Conservation (phyloP, 1,140 invertebrate genomes). For the Calephelis virginiensis region DNA sequence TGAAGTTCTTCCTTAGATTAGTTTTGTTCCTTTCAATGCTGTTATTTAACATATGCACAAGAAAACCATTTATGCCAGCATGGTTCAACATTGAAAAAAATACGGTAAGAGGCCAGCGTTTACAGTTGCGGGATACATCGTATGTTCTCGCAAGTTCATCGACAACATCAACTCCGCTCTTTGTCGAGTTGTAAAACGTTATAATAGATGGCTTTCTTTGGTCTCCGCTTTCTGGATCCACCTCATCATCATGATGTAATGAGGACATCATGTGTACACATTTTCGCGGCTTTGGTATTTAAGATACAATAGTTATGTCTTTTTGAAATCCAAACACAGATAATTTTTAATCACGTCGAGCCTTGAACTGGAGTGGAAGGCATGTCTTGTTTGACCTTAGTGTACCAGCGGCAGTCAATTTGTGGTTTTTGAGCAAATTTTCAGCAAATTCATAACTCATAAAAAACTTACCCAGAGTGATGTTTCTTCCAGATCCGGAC, state of each 20-base stretch:
- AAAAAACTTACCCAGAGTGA: constrained; percentile 22
- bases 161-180: constrained; percentile 40
- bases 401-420: constrained; percentile 23
- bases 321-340: too few species aligned
- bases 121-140: constrained; percentile 31
- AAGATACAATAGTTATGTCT: too few species aligned
- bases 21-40: constrained; percentile 1
- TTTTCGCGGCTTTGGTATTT: constrained; percentile 41
- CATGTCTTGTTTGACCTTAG: constrained; percentile 21
- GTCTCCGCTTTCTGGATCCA: constrained; percentile 31
- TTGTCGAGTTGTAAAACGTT: constrained; percentile 43
- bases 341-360: constrained; percentile 11
- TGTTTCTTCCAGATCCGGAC: constrained; percentile 11
- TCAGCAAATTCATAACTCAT: constrained; percentile 19
- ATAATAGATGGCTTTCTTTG: constrained; percentile 54
- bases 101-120: constrained; percentile 23
- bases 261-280: constrained; percentile 43
- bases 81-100: constrained; percentile 28
- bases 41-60: constrained; percentile 25
- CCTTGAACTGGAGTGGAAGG: constrained; percentile 22
- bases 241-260: constrained; percentile 38
- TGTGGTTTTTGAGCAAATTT: constrained; percentile 18
- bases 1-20: not conserved
- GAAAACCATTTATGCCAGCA: constrained; percentile 27
- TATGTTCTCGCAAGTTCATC: constrained; percentile 50